phyloP scores from a whole-genome alignment of 1,140 invertebrate genomes.

The Pseudobourletiella spinata region DNA sequence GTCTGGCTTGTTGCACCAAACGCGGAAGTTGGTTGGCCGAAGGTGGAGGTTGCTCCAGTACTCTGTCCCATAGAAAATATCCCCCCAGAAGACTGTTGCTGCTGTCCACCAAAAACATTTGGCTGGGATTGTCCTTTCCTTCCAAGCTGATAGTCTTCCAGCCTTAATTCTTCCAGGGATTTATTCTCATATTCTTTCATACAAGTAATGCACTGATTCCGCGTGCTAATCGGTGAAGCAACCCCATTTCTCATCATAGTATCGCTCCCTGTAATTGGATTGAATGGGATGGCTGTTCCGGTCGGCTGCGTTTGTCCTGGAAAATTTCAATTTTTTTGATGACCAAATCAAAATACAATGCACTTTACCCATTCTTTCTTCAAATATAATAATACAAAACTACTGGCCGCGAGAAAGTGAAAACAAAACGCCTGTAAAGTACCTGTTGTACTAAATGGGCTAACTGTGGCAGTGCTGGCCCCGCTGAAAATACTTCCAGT shows the following conservation, averaged over 20 bases:
- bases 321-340: too few species aligned
- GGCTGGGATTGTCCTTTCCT: slow-evolving; percentile 60
- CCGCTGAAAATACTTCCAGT: slow-evolving; percentile 4
- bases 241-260: slow-evolving; percentile 81
- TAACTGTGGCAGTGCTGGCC: slow-evolving; percentile 7
- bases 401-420: too few species aligned
- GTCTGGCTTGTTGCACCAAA: slow-evolving; percentile 15
- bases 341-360: not conserved
- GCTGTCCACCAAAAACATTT: slow-evolving; percentile 25
- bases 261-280: slow-evolving; percentile 74
- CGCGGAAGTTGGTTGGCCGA: slow-evolving; percentile 16
- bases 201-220: slow-evolving; percentile 89
- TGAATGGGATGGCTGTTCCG: slow-evolving; percentile 78
- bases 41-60: not conserved
- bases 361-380: not conserved
- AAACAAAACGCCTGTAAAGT: too few species aligned
- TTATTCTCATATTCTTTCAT: slow-evolving; percentile 97
- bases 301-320: slow-evolving; percentile 41
- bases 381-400: slow-evolving; percentile 4
- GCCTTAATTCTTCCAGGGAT: slow-evolving; percentile 82
- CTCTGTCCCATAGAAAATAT: slow-evolving; percentile 20
- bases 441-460: slow-evolving; percentile 18
- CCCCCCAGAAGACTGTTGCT: slow-evolving; percentile 10
- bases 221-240: slow-evolving; percentile 71
- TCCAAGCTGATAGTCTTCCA: slow-evolving; percentile 86